Conservation (phyloP, 2,797 vertebrate species). For the Scyliorhinus canicula region DNA sequence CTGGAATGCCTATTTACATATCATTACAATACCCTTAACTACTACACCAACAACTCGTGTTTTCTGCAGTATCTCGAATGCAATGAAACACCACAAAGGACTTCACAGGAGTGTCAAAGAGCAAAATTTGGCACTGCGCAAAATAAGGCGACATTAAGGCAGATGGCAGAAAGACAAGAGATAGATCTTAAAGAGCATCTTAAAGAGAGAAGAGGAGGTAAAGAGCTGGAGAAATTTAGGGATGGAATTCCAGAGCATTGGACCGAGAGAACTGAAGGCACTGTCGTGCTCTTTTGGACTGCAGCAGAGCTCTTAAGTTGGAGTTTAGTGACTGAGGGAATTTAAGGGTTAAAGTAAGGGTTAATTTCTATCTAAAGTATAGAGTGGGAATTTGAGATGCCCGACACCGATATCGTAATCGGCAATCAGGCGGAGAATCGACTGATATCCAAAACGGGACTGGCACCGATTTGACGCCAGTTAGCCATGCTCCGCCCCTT, state of each 20-base stretch:
- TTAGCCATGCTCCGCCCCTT: too few species aligned
- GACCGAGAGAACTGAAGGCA: background rate
- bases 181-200: background rate
- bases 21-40: background rate
- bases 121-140: background rate
- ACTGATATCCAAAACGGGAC: too few species aligned
- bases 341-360: too few species aligned
- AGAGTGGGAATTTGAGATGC: too few species aligned
- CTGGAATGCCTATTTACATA: too few species aligned
- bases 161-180: background rate
- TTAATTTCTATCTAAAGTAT: too few species aligned
- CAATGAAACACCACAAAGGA: background rate
- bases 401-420: too few species aligned
- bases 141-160: background rate
- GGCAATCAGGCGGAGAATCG: too few species aligned
- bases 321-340: too few species aligned
- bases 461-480: too few species aligned
- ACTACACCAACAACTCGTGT: background rate
- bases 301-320: too few species aligned
- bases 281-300: too few species aligned
- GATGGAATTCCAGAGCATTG: background rate
- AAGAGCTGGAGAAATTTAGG: background rate
- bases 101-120: background rate
- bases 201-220: background rate
- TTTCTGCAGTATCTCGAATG: background rate